These are phyloP conservation scores for Phyllostomus discolor DNA, from an alignment of 2,113 vertebrate genomes.

Conservation along the genomic window DNA sequence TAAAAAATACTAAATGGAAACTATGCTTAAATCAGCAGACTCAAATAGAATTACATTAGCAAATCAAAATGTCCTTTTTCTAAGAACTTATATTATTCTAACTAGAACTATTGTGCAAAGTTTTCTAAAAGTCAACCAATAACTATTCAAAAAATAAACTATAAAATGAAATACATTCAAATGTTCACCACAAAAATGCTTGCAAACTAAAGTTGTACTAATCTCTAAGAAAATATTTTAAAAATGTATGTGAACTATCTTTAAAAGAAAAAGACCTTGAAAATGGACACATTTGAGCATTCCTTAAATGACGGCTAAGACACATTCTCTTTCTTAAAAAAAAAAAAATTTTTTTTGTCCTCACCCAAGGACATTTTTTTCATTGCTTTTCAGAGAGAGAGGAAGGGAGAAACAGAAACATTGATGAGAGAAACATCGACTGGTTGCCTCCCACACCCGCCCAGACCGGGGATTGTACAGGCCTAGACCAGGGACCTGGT, in stretches of 20 bases:
- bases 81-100: not conserved
- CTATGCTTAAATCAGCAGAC: not conserved
- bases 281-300: not conserved
- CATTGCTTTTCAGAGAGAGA: too few relatives aligned
- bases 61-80: not conserved
- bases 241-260: not conserved
- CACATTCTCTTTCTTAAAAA: not conserved
- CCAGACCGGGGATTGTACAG: too few relatives aligned
- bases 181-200: not conserved
- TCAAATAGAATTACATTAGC: slow-evolving; percentile 11
- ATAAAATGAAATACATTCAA: slow-evolving; percentile 11
- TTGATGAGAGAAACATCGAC: too few relatives aligned
- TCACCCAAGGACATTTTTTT: too few relatives aligned
- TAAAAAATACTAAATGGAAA: not conserved
- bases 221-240: not conserved
- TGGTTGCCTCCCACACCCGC: too few relatives aligned
- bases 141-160: not conserved
- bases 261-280: not conserved
- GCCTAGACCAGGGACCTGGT: too few relatives aligned
- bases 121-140: not conserved
- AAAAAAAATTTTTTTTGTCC: too few relatives aligned
- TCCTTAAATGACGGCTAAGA: not conserved
- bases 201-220: not conserved
- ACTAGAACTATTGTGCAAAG: slow-evolving; percentile 1
- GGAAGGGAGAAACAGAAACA: too few relatives aligned